Conservation (phyloP, 2,888 invertebrate species). For the Orgyia antiqua region DNA sequence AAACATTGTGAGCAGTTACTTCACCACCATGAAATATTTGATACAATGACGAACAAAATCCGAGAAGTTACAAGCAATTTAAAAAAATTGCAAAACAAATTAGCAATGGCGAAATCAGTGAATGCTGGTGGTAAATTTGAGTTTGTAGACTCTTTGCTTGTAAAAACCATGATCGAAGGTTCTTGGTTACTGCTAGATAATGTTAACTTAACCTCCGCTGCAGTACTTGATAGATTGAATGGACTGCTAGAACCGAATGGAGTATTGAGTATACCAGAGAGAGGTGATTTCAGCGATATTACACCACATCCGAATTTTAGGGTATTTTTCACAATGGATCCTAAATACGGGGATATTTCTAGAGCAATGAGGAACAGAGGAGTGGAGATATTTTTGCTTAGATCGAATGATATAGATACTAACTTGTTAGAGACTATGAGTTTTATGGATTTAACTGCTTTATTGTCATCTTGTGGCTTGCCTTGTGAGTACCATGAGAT, state of each 20-base stretch:
- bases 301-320: slow-evolving; percentile 94
- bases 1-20: slow-evolving; percentile 44
- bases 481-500: slow-evolving; percentile 50
- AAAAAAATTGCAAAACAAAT: slow-evolving; percentile 51
- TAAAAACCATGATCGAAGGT: slow-evolving; percentile 90
- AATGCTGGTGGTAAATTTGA: slow-evolving; percentile 94
- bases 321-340: slow-evolving; percentile 96
- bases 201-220: slow-evolving; percentile 96
- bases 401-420: slow-evolving; percentile 47
- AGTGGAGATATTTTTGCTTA: slow-evolving; percentile 85
- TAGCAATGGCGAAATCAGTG: slow-evolving; percentile 77
- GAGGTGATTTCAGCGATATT: slow-evolving; percentile 89
- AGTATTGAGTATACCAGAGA: slow-evolving; percentile 91
- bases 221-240: slow-evolving; percentile 97
- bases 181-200: slow-evolving; percentile 93
- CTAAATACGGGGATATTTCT: slow-evolving; percentile 96
- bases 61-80: slow-evolving; percentile 46
- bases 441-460: slow-evolving; percentile 60
- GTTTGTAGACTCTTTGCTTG: slow-evolving; percentile 93
- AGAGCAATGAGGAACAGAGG: slow-evolving; percentile 99
- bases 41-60: slow-evolving; percentile 27
- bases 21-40: slow-evolving; percentile 24
- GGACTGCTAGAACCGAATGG: slow-evolving; percentile 96
- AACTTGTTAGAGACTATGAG: slow-evolving; percentile 52
- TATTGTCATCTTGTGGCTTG: slow-evolving; percentile 60